Base-by-base conservation (phyloP, 2,888 invertebrate species). In the Ormyrus rosae region DNA sequence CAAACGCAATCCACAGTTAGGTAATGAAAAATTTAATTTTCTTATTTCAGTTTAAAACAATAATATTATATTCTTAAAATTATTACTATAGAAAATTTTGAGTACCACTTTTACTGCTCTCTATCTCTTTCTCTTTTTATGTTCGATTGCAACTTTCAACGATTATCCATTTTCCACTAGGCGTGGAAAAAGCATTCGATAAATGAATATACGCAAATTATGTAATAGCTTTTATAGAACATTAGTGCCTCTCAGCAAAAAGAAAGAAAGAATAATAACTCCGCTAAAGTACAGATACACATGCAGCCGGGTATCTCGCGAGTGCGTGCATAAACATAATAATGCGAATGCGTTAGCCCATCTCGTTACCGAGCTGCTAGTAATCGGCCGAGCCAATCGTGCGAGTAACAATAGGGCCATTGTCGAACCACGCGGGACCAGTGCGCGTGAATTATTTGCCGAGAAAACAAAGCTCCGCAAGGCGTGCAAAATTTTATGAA, bases 1-100 rank as follows among this genome's bases (percentile, higher is more conserved):
- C 92, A 93, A 8, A 92, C 94, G 82, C 93, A 93, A 93, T 92
- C 89, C 86, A 86, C 6, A 10, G 9, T 67, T 6, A 78, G 63
- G 80, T 83, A 74, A 80, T 7, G 0, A 63, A 3, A 55, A 73
- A 67, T 65, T 68, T 50, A 13, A 45, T 61, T 72, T 60, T 11
- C n/a, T 34, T 61, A 67, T 60, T 34, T 11, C 19, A 48, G 45
- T 34, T 45, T 72, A 58, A 9, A 34, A 50, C 11, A 58, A 13
- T 67, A 10, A 10, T 50, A 10, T 50, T 13, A 7, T 53, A 67
- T 34, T 63, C 53, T 9, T 9, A 53, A 46, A 10, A 64, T 64
- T 45, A 34, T 64, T 45, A 2, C 34, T 34, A 34, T 34, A 34
- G 34, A 34, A 34, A 34, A 2, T 2, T 34, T 34, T 34, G 2